Conservation (phyloP, 2,113 vertebrate genomes). For the Archocentrus centrarchus region DNA sequence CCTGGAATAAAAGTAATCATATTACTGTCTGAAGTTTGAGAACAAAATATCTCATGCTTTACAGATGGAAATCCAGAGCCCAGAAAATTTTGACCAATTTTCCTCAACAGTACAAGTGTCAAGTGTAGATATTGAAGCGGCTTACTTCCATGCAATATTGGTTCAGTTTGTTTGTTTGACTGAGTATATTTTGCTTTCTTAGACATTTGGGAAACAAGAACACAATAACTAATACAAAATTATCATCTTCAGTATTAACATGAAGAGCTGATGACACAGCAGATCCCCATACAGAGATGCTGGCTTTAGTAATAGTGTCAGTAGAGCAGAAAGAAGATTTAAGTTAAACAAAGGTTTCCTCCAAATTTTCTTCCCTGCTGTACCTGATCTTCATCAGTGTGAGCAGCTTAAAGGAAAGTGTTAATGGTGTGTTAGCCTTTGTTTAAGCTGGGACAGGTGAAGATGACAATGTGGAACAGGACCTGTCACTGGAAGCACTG, state of each 20-base stretch:
- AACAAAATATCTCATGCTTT: too few species aligned
- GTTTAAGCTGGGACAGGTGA: slow-evolving; percentile 39
- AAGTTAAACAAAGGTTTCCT: slow-evolving; percentile 18
- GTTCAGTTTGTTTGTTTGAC: too few species aligned
- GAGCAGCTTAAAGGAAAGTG: slow-evolving; percentile 44
- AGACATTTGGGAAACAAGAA: too few species aligned
- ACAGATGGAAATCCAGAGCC: too few species aligned
- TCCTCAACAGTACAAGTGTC: too few species aligned
- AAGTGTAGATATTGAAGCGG: too few species aligned
- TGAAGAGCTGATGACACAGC: not conserved
- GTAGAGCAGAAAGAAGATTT: not conserved
- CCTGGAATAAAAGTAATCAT: too few species aligned
- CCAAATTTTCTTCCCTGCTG: not conserved
- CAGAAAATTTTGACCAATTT: too few species aligned
- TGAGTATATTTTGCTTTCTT: too few species aligned
- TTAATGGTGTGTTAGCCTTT: slow-evolving; percentile 45
- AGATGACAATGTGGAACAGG: not conserved
- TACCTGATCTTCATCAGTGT: slow-evolving; percentile 41
- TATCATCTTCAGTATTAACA: not conserved
- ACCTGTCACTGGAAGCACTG: slow-evolving; percentile 70
- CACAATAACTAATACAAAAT: not conserved
- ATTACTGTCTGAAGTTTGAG: too few species aligned
- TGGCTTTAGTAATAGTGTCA: not conserved
- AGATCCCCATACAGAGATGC: not conserved
- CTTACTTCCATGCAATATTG: too few species aligned